Percentiles rank a stretch among this genome's conserved stretches.
These are phyloP conservation scores for Mimas tiliae DNA, from an alignment of 2,888 invertebrate species.

Conservation along the genomic window DNA sequence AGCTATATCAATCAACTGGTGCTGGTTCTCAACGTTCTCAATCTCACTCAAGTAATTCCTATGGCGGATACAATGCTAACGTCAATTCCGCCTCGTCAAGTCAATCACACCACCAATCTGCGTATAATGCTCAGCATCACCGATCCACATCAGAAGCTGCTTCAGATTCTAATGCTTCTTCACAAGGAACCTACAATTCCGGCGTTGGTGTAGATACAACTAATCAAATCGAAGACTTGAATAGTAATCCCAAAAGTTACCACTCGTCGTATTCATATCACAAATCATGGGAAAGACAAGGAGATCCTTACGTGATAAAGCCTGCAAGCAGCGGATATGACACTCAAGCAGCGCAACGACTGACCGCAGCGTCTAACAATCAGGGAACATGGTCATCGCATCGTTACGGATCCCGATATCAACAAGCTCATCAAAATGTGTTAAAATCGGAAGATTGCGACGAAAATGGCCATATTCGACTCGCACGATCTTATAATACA, in stretches of 20 bases:
- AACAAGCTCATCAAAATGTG: slow-evolving; percentile 52
- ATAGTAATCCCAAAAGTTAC: slow-evolving; percentile 71
- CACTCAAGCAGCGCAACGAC: slow-evolving; percentile 56
- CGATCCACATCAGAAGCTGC: slow-evolving; percentile 40
- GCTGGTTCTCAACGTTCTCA: slow-evolving; percentile 48
- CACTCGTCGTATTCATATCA: slow-evolving; percentile 80
- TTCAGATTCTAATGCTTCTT: slow-evolving; percentile 41
- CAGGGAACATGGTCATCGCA: slow-evolving; percentile 46
- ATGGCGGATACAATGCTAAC: slow-evolving; percentile 52
- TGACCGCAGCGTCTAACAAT: slow-evolving; percentile 53
- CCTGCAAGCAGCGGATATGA: slow-evolving; percentile 56
- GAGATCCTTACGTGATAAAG: slow-evolving; percentile 77
- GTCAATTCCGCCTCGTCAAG: slow-evolving; percentile 52
- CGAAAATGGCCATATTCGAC: slow-evolving; percentile 60
- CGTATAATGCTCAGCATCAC: slow-evolving; percentile 49
- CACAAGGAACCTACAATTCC: slow-evolving; percentile 33
- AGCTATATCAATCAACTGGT: slow-evolving; percentile 45
- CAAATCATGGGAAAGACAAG: slow-evolving; percentile 81
- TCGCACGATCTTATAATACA: slow-evolving; percentile 59
- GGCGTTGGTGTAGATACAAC: slow-evolving; percentile 39
- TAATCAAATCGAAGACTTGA: slow-evolving; percentile 51
- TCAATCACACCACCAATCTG: slow-evolving; percentile 53
- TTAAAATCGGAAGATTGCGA: slow-evolving; percentile 53
- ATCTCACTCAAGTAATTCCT: slow-evolving; percentile 45
- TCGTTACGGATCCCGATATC: slow-evolving; percentile 56